A percentile compares a stretch with the other conserved stretches of the same genome.
Evolutionary conservation across 2,113 vertebrate genomes (phyloP).

Genomic region (Callithrix jacchus): DNA sequence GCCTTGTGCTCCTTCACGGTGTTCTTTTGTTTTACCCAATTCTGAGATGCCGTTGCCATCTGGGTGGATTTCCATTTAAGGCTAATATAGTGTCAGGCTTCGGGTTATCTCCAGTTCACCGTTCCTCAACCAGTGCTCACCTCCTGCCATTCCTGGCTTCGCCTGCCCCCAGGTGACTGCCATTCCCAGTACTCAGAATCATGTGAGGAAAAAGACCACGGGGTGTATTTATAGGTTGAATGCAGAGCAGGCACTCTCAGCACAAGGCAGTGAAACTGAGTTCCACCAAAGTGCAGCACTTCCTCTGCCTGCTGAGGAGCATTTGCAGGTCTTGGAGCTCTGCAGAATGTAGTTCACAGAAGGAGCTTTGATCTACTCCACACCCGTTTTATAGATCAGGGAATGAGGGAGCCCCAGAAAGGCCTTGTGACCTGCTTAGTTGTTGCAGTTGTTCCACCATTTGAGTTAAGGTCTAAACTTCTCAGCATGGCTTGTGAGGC

Average conservation of each 20-base stretch:
- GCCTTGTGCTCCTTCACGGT: background rate
- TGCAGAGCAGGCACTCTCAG: background rate
- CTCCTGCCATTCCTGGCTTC: background rate
- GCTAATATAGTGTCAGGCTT: background rate
- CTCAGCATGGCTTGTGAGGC: background rate
- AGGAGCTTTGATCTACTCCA: background rate
- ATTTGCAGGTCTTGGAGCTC: too few species aligned
- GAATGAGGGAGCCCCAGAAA: background rate
- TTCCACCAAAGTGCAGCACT: background rate
- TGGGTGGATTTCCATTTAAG: constrained; percentile 7
- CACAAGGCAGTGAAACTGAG: background rate
- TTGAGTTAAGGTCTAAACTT: background rate
- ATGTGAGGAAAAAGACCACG: background rate
- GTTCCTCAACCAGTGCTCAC: background rate
- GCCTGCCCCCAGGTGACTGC: background rate
- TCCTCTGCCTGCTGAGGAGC: background rate
- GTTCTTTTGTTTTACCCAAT: background rate
- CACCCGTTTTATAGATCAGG: background rate
- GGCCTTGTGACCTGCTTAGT: background rate
- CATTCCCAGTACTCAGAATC: background rate
- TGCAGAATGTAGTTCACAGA: background rate
- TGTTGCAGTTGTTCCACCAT: background rate
- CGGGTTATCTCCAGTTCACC: background rate
- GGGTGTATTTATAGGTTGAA: background rate
- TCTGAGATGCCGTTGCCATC: background rate